Conservation (phyloP, 1,140 invertebrate genomes). For the Aphis gossypii region DNA sequence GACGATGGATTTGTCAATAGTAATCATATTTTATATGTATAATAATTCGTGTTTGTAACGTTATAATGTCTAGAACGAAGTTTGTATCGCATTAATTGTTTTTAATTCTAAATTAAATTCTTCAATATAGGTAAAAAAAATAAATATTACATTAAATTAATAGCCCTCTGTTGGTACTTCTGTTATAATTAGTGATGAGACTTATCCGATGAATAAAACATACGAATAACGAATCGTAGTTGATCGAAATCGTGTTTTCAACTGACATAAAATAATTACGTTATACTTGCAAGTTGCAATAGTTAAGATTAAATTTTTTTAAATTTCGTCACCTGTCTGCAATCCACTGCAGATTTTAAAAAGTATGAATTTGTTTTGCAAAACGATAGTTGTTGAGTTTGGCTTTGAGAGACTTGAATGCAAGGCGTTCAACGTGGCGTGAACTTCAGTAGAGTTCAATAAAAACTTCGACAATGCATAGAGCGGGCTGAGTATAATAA, state of each 20-base stretch:
- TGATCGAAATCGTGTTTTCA: background rate
- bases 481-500: background rate
- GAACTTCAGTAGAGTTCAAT: background rate
- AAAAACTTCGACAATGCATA: background rate
- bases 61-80: background rate
- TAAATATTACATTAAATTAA: background rate
- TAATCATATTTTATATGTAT: too few species aligned
- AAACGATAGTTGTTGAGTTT: background rate
- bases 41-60: too few species aligned
- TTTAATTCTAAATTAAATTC: background rate
- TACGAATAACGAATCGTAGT: background rate
- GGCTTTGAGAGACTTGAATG: background rate
- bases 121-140: background rate
- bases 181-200: background rate
- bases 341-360: background rate
- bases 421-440: background rate
- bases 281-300: too few species aligned
- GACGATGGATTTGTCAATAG: too few species aligned
- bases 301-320: background rate
- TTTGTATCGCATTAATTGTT: background rate
- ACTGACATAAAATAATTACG: background rate
- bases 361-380: background rate
- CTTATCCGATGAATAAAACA: background rate
- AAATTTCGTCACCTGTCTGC: background rate
- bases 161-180: background rate